phyloP scores from a whole-genome alignment of 2,888 invertebrate species.

The Ennomos quercinarius region DNA sequence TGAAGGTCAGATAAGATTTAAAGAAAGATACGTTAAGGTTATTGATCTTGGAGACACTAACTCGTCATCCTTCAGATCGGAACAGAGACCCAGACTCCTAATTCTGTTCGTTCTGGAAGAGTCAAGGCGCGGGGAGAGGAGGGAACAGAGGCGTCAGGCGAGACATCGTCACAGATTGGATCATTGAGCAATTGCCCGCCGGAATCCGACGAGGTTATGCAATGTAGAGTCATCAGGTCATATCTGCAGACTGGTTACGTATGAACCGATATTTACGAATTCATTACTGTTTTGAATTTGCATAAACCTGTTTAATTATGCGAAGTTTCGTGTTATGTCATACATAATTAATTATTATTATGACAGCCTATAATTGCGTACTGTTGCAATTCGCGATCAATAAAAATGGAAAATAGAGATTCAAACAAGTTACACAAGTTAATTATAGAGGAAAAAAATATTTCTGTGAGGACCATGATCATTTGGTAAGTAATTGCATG shows the following conservation, averaged over 20 bases:
- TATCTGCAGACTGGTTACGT: conserved; percentile 10
- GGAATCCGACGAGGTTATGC: conserved; percentile 56
- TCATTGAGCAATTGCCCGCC: conserved; percentile 74
- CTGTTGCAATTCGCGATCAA: too few relatives aligned
- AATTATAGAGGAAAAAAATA: too few relatives aligned
- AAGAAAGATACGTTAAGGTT: too few relatives aligned
- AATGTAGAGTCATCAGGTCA: conserved; percentile 35
- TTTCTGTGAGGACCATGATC: too few relatives aligned
- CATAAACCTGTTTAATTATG: conserved; percentile 8
- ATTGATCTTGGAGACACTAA: too few relatives aligned
- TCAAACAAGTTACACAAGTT: too few relatives aligned
- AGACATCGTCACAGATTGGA: conserved; percentile 63
- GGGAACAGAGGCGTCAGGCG: conserved; percentile 25
- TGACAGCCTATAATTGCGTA: too few relatives aligned
- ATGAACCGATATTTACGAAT: neutral
- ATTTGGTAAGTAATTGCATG: too few relatives aligned
- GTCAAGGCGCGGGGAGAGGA: conserved; percentile 43
- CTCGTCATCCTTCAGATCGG: too few relatives aligned
- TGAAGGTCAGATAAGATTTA: too few relatives aligned
- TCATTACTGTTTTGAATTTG: conserved; percentile 15
- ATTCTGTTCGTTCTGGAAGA: conserved; percentile 48
- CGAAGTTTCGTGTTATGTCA: conserved; percentile 1
- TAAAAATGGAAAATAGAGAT: too few relatives aligned
- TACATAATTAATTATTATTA: neutral
- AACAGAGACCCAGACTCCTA: conserved; percentile 14